These are phyloP conservation scores for Ormyrus nitidulus DNA, from an alignment of 2,888 invertebrate species.

Conservation along the genomic window DNA sequence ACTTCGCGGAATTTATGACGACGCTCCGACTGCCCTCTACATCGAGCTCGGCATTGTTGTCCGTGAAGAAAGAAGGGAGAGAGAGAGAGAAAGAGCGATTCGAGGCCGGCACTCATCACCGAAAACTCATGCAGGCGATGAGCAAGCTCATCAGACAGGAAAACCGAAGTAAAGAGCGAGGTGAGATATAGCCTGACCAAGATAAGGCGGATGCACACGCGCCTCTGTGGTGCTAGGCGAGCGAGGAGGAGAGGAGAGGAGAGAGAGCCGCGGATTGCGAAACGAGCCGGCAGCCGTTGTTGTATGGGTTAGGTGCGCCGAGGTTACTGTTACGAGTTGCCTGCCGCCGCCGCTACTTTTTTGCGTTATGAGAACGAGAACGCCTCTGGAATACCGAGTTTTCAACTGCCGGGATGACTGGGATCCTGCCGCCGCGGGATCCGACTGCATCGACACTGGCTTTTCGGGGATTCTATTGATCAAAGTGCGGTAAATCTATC, in stretches of 20 bases:
- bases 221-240: constrained; percentile 3
- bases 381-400: no score
- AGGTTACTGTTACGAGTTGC: not conserved
- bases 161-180: not conserved
- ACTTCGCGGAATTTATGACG: constrained; percentile 23
- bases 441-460: no score
- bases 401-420: no score
- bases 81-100: not conserved
- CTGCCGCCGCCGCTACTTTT: not conserved
- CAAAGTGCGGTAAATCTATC: no score
- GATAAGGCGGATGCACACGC: constrained; percentile 21
- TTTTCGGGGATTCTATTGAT: no score
- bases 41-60: not conserved
- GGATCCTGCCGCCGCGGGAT: no score
- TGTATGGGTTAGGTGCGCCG: constrained; percentile 16
- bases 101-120: not conserved
- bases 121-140: no score
- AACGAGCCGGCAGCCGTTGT: not conserved
- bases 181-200: constrained; percentile 18
- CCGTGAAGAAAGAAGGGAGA: not conserved
- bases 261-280: not conserved
- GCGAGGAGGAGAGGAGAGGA: no score
- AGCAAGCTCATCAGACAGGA: no score
- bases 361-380: no score
- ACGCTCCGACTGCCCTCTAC: constrained; percentile 3